phyloP scores from a whole-genome alignment of 2,113 vertebrate species.

The Peromyscus maniculatus region DNA sequence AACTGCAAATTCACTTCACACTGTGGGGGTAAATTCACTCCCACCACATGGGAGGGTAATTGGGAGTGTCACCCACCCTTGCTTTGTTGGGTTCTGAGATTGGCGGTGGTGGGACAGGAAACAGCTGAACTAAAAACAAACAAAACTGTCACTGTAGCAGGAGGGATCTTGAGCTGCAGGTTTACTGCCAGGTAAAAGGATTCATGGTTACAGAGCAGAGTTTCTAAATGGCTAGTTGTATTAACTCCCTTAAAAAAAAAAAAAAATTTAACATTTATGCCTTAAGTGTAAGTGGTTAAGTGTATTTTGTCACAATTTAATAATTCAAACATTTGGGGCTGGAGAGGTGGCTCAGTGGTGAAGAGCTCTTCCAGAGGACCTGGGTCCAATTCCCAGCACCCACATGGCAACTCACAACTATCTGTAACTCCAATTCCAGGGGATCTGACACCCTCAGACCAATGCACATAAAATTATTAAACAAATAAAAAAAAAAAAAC shows the following conservation, averaged over 20 bases:
- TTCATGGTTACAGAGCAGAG: neutral
- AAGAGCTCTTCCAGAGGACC: too few relatives aligned
- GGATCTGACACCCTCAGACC: too few relatives aligned
- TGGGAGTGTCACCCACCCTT: neutral
- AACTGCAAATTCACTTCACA: neutral
- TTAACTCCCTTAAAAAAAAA: neutral
- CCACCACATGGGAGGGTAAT: neutral
- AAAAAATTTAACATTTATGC: too few relatives aligned
- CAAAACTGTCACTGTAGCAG: neutral
- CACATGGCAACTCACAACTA: too few relatives aligned
- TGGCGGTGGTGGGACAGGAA: neutral
- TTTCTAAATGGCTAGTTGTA: neutral
- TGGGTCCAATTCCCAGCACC: too few relatives aligned
- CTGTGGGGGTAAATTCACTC: neutral
- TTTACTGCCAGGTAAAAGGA: slow-evolving; percentile 25
- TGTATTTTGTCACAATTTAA: neutral
- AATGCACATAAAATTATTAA: neutral
- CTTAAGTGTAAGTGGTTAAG: neutral
- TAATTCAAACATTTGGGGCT: neutral
- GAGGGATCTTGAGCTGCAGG: neutral
- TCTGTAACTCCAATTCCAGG: too few relatives aligned
- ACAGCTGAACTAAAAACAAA: neutral
- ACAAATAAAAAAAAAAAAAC: neutral
- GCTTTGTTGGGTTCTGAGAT: slow-evolving; percentile 26
- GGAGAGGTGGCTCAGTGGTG: too few relatives aligned